A percentile compares a stretch with the other conserved stretches of the same genome.
These are phyloP conservation scores for Campodea augens DNA, from an alignment of 1,140 invertebrate genomes.

Conservation along the genomic window DNA sequence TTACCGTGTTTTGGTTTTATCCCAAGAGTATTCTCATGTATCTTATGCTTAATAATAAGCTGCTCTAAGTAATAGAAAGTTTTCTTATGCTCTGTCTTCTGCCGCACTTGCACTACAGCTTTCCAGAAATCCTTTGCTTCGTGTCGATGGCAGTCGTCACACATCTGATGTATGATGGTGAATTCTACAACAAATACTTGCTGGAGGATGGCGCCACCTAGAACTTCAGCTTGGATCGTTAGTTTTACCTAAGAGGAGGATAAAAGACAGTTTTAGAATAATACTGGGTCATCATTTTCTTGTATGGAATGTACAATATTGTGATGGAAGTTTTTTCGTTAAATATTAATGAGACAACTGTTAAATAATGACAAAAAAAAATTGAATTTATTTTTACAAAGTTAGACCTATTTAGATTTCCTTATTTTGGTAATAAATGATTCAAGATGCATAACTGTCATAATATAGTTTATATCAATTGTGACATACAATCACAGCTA, in stretches of 20 bases:
- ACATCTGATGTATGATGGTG: conserved; percentile 81
- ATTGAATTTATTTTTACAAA: too few relatives aligned
- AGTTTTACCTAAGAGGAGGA: conserved; percentile 53
- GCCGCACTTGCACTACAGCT: conserved; percentile 66
- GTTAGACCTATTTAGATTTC: too few relatives aligned
- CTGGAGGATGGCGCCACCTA: conserved; percentile 59
- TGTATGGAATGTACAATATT: too few relatives aligned
- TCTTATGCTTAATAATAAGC: conserved; percentile 85
- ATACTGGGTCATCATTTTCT: too few relatives aligned
- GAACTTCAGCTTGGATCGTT: conserved; percentile 88
- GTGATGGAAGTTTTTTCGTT: too few relatives aligned
- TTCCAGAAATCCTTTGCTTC: conserved; percentile 98
- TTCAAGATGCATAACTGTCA: too few relatives aligned
- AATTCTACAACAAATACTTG: conserved; percentile 92
- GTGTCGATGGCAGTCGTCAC: conserved; percentile 85
- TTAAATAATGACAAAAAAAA: conserved; percentile 3
- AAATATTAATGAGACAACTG: too few relatives aligned
- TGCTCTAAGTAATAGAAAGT: conserved; percentile 98
- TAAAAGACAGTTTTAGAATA: neutral
- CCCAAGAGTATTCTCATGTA: conserved; percentile 74
- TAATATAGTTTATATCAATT: too few relatives aligned
- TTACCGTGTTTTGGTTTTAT: conserved; percentile 86
- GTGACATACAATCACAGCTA: too few relatives aligned
- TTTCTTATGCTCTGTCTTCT: conserved; percentile 84
- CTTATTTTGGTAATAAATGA: too few relatives aligned